Evolutionary conservation across 2,888 invertebrate species (phyloP).

Genomic region (Caenorhabditis auriculariae): DNA sequence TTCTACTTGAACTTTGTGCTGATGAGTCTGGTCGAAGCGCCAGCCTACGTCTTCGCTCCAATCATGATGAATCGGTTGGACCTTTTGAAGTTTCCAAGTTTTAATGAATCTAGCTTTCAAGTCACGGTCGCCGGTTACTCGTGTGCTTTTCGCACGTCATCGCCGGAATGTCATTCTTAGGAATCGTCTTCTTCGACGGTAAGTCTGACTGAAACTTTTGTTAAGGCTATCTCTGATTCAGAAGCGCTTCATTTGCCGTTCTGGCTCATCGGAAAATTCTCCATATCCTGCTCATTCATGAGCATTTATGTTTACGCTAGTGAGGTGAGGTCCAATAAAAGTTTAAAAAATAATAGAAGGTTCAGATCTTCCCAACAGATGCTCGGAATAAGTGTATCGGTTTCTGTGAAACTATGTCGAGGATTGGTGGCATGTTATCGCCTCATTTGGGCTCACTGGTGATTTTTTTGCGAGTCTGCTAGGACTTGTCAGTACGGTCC

Average conservation of each 20-base stretch:
- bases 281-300: conserved; percentile 54
- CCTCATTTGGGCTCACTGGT: conserved; percentile 42
- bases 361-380: conserved; percentile 38
- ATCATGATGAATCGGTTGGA: conserved; percentile 39
- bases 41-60: conserved; percentile 50
- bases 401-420: conserved; percentile 39
- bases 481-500: background rate
- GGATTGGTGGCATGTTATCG: conserved; percentile 39
- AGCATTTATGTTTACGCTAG: conserved; percentile 54
- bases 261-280: conserved; percentile 56
- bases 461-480: background rate
- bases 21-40: conserved; percentile 53
- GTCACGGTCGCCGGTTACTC: conserved; percentile 31
- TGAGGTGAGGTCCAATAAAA: conserved; percentile 31
- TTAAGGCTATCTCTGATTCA: background rate
- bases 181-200: conserved; percentile 6
- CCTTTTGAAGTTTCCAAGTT: background rate
- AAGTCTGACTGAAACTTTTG: background rate
- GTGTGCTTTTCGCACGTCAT: conserved; percentile 34
- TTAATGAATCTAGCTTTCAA: conserved; percentile 2
- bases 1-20: conserved; percentile 52
- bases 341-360: too few species aligned
- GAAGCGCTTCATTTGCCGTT: conserved; percentile 14
- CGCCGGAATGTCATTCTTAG: conserved; percentile 33
- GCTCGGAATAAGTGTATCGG: conserved; percentile 40